These are phyloP conservation scores for Bovichtus diacanthus DNA, from an alignment of 2,797 vertebrate genomes.

Conservation along the genomic window DNA sequence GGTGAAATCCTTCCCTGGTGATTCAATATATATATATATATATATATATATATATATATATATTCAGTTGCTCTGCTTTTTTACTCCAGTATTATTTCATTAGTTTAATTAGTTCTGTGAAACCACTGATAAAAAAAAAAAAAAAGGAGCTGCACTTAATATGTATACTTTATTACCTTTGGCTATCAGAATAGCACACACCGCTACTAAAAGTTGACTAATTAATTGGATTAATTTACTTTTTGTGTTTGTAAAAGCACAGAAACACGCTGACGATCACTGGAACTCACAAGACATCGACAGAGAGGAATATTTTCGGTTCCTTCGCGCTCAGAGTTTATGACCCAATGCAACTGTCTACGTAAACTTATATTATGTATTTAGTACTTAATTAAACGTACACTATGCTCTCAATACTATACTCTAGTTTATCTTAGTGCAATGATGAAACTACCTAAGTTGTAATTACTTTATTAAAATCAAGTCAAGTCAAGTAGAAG, in stretches of 20 bases:
- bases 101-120: no score
- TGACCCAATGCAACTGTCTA: background rate
- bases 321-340: background rate
- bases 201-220: background rate
- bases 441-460: no score
- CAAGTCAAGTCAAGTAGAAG: no score
- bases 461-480: no score
- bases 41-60: no score
- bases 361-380: background rate
- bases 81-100: background rate
- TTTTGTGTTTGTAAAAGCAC: background rate
- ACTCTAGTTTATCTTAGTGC: background rate
- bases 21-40: no score
- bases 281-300: background rate
- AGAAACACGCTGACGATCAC: background rate
- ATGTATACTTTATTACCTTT: background rate
- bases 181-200: background rate
- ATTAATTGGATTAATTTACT: background rate
- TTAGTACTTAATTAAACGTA: background rate
- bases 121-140: background rate
- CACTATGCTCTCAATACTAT: background rate
- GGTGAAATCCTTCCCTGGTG: no score
- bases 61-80: no score
- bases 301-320: background rate
- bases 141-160: background rate